phyloP scores from a whole-genome alignment of 1,140 invertebrate genomes.

The Sarcophaga peregrina region DNA sequence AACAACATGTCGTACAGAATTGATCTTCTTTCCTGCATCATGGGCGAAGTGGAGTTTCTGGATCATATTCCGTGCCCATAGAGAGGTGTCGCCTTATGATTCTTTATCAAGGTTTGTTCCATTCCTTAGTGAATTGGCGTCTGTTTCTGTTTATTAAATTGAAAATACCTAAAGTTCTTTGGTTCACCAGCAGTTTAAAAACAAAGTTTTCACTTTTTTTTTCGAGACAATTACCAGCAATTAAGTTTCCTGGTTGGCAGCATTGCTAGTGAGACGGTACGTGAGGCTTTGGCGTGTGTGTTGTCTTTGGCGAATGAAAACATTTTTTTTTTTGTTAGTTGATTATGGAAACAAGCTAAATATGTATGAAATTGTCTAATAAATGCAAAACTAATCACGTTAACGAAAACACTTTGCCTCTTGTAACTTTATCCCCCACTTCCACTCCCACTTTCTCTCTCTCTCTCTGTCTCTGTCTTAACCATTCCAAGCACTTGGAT shows the following conservation, averaged over 20 bases:
- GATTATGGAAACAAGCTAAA: background rate
- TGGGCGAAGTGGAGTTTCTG: too few species aligned
- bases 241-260: background rate
- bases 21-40: too few species aligned
- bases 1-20: too few species aligned
- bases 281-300: background rate
- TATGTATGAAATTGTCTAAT: constrained; percentile 19
- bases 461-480: background rate
- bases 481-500: background rate
- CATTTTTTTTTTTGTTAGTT: background rate
- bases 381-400: constrained; percentile 20
- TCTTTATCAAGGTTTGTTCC: too few species aligned
- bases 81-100: too few species aligned
- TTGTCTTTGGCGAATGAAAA: background rate
- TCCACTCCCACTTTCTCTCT: background rate
- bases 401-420: background rate
- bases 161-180: too few species aligned
- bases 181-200: too few species aligned
- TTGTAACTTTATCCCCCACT: background rate
- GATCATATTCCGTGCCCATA: too few species aligned
- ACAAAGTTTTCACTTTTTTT: background rate
- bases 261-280: too few species aligned
- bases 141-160: too few species aligned
- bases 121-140: too few species aligned
- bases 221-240: background rate